Evolutionary conservation across 2,113 vertebrate species (phyloP).

Genomic region (Anarrhichthys ocellatus): DNA sequence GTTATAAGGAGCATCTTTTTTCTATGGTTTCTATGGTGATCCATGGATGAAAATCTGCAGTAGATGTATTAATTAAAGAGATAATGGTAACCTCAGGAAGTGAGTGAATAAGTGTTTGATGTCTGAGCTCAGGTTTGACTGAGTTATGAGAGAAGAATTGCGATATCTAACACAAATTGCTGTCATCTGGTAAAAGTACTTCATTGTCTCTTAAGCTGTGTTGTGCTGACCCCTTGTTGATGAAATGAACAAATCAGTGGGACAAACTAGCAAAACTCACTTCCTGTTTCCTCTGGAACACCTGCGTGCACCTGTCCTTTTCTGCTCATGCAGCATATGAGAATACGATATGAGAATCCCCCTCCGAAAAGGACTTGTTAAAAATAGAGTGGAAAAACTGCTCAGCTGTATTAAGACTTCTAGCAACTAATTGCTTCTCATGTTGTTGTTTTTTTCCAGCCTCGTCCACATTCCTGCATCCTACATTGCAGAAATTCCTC

Average conservation of each 20-base stretch:
- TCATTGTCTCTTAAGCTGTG: not conserved
- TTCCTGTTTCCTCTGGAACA: not conserved
- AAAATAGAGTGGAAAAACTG: not conserved
- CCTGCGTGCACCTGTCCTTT: not conserved
- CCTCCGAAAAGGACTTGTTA: not conserved
- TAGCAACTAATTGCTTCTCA: conserved; percentile 14
- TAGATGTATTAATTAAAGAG: not conserved
- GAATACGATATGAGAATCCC: not conserved
- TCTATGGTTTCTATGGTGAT: not conserved
- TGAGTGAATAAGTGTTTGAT: not conserved
- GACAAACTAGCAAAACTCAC: not conserved
- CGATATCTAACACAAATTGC: not conserved
- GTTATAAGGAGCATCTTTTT: not conserved
- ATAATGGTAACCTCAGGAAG: not conserved
- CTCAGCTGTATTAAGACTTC: not conserved
- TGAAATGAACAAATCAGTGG: not conserved
- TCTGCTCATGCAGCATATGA: not conserved
- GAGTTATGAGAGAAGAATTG: not conserved
- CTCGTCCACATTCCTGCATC: conserved; percentile 26
- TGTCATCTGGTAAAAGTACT: not conserved
- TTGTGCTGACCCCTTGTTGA: not conserved
- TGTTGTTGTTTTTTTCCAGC: conserved; percentile 11
- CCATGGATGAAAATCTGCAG: not conserved
- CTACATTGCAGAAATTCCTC: conserved; percentile 17
- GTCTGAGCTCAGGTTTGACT: too few relatives aligned